phyloP scores from a whole-genome alignment of 2,888 invertebrate species.

The Dasysyrphus tricinctus region DNA sequence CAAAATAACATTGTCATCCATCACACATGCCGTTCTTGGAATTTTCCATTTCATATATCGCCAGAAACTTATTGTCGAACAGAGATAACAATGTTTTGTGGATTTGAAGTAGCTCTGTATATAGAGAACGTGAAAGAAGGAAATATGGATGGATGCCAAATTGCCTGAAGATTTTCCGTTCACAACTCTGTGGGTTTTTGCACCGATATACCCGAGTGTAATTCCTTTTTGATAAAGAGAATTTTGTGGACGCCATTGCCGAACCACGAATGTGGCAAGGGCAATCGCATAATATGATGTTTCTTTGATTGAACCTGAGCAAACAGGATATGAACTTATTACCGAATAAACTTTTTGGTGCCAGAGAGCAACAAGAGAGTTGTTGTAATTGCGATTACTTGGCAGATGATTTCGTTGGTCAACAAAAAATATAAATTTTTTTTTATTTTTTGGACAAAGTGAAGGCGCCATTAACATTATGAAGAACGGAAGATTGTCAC shows the following conservation, averaged over 20 bases:
- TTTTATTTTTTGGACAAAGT: constrained; percentile 36
- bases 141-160: constrained; percentile 70
- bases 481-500: neutral
- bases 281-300: constrained; percentile 70
- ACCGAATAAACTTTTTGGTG: constrained; percentile 70
- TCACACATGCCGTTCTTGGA: constrained; percentile 48
- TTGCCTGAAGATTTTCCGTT: constrained; percentile 74
- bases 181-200: constrained; percentile 69
- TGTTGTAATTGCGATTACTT: constrained; percentile 41
- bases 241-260: constrained; percentile 57
- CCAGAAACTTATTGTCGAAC: constrained; percentile 72
- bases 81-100: constrained; percentile 70
- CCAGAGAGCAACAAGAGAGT: constrained; percentile 21
- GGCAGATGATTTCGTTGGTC: constrained; percentile 58
- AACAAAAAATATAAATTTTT: constrained; percentile 54
- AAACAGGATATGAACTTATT: constrained; percentile 74
- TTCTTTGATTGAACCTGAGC: constrained; percentile 74
- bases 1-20: constrained; percentile 28
- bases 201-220: constrained; percentile 65
- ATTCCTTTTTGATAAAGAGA: constrained; percentile 75
- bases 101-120: constrained; percentile 54
- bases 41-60: constrained; percentile 72
- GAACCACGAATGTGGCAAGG: constrained; percentile 20
- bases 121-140: constrained; percentile 8
- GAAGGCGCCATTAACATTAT: constrained; percentile 36